These are phyloP conservation scores for Dinomys branickii DNA, from an alignment of 2,113 vertebrate species.

Conservation along the genomic window DNA sequence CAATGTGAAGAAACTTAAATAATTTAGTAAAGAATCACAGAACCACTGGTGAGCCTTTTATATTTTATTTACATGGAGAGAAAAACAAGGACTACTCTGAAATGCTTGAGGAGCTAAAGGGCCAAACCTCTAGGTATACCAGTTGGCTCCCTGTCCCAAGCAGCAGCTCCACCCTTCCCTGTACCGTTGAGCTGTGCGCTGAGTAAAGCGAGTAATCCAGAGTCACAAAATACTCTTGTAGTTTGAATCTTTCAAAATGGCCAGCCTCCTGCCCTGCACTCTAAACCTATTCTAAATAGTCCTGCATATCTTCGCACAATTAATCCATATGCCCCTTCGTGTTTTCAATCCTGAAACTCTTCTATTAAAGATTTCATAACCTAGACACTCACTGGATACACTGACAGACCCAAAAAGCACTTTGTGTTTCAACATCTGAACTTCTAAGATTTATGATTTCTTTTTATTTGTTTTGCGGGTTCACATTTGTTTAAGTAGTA, in stretches of 20 bases:
- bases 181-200: neutral
- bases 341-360: slow-evolving; percentile 38
- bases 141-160: neutral
- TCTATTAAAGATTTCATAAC: slow-evolving; percentile 61
- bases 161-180: no score
- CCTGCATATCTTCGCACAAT: slow-evolving; percentile 31
- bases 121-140: no score
- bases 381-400: slow-evolving; percentile 55
- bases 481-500: slow-evolving; percentile 62
- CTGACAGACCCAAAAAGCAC: slow-evolving; percentile 17
- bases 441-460: slow-evolving; percentile 79
- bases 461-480: slow-evolving; percentile 83
- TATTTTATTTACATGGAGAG: neutral
- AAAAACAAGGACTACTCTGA: neutral
- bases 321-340: neutral
- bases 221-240: neutral
- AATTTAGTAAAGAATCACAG: neutral
- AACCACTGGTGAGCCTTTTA: neutral
- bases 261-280: neutral
- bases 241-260: slow-evolving; percentile 11
- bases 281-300: neutral
- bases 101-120: neutral
- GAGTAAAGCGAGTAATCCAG: neutral
- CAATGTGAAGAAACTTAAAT: neutral
- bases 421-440: slow-evolving; percentile 78